phyloP scores from a whole-genome alignment of 2,888 invertebrate species.

The Idaea dimidiata region DNA sequence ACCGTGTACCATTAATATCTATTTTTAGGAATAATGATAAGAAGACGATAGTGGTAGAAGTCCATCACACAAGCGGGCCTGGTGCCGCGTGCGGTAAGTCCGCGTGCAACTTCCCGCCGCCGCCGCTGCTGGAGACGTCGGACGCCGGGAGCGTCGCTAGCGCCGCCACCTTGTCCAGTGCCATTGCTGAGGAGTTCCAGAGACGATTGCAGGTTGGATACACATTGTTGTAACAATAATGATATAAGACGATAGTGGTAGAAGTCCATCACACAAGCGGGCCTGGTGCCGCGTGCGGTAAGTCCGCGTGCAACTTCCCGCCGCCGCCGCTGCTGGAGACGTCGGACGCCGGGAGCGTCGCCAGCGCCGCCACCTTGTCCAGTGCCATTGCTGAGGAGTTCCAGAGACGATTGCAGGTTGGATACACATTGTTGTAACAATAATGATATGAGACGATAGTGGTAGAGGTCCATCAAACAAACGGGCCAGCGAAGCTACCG shows the following conservation, averaged over 20 bases:
- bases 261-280: slow-evolving; percentile 84
- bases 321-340: slow-evolving; percentile 52
- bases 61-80: slow-evolving; percentile 78
- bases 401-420: slow-evolving; percentile 66
- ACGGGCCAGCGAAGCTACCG: no score
- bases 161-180: slow-evolving; percentile 69
- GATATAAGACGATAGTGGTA: slow-evolving; percentile 86
- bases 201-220: slow-evolving; percentile 67
- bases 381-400: slow-evolving; percentile 78
- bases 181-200: slow-evolving; percentile 75
- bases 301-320: slow-evolving; percentile 53
- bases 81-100: slow-evolving; percentile 59
- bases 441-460: slow-evolving; percentile 84
- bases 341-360: slow-evolving; percentile 58
- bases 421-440: no score
- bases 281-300: slow-evolving; percentile 55
- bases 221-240: no score
- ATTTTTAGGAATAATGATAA: slow-evolving; percentile 59
- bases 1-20: no score
- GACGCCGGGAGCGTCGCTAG: slow-evolving; percentile 64
- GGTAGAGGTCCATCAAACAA: slow-evolving; percentile 86
- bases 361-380: slow-evolving; percentile 67
- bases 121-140: slow-evolving; percentile 47
- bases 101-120: slow-evolving; percentile 56
- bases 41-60: slow-evolving; percentile 88